These are phyloP conservation scores for Falco concolor DNA, from an alignment of 2,797 vertebrate genomes.

Conservation along the genomic window DNA sequence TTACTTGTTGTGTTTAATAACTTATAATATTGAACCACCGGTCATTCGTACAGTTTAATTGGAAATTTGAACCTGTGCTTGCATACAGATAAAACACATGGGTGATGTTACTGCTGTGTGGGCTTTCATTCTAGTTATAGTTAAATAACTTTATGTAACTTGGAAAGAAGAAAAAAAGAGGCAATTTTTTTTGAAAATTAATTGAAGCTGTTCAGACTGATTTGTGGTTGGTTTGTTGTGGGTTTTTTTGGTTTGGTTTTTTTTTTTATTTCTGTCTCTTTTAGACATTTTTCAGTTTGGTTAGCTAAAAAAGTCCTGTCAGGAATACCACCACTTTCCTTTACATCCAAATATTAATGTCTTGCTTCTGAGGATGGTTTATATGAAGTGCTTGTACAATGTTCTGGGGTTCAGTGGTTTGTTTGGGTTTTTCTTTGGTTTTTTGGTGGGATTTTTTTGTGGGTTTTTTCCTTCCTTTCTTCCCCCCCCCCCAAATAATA, in stretches of 20 bases:
- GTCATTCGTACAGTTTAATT: background rate
- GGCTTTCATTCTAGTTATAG: background rate
- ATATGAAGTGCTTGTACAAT: background rate
- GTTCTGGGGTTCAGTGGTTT: background rate
- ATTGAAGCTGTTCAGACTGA: background rate
- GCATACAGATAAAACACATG: background rate
- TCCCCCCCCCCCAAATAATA: background rate
- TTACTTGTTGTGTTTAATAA: background rate
- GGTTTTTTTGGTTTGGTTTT: too few species aligned
- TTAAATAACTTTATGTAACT: background rate
- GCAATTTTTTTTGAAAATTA: background rate
- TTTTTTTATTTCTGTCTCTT: background rate
- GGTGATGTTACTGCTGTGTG: background rate
- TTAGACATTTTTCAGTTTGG: background rate
- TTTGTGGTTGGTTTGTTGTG: background rate
- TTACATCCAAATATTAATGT: background rate
- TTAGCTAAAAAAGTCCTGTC: background rate
- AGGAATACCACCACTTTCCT: background rate
- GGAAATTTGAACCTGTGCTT: background rate
- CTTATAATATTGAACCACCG: background rate
- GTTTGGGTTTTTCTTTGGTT: background rate
- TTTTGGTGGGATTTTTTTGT: background rate
- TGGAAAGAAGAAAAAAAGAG: background rate
- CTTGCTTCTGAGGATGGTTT: background rate
- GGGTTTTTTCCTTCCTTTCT: background rate